Conservation (phyloP, 2,888 invertebrate genomes). For the Hyposoter dolosus region DNA sequence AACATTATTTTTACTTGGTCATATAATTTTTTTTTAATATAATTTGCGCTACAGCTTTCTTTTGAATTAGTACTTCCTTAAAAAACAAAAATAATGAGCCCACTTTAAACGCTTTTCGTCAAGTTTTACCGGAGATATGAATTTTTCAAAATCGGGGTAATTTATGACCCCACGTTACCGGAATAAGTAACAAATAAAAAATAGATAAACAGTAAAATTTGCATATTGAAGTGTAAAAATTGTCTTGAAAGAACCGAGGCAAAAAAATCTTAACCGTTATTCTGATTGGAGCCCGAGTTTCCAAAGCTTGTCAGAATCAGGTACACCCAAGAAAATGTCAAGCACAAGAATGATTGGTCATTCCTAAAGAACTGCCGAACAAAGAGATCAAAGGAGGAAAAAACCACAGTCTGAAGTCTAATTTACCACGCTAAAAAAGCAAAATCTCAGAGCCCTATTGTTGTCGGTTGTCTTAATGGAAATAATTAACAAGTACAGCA, state of each 20-base stretch:
- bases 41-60: too few species aligned
- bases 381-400: background rate
- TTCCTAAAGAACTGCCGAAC: background rate
- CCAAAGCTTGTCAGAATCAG: conserved; percentile 13
- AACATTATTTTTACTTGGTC: too few species aligned
- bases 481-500: background rate
- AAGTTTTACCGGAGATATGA: too few species aligned
- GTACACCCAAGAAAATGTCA: background rate
- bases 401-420: background rate
- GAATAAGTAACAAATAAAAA: too few species aligned
- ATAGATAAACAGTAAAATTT: background rate
- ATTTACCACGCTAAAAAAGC: background rate
- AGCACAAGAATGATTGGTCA: background rate
- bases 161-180: too few species aligned
- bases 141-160: too few species aligned
- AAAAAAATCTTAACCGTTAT: background rate
- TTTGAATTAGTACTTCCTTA: too few species aligned
- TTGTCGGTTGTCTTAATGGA: background rate
- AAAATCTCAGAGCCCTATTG: background rate
- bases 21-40: too few species aligned
- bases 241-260: background rate
- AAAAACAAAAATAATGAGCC: too few species aligned
- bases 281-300: background rate
- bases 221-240: background rate
- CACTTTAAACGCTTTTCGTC: too few species aligned